phyloP scores from a whole-genome alignment of 2,888 invertebrate genomes.

The Callyntrura guangdongensis region DNA sequence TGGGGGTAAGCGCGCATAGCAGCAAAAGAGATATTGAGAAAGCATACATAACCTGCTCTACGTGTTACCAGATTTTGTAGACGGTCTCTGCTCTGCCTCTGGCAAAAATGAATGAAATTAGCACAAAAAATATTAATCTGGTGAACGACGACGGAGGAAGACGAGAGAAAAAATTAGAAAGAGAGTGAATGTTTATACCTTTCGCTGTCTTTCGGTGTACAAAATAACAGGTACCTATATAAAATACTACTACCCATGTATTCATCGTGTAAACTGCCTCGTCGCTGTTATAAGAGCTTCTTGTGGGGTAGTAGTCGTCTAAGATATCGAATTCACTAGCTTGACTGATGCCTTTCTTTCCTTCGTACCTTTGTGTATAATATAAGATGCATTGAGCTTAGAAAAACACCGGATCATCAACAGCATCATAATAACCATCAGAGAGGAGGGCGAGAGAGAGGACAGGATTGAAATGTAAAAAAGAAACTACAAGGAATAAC shows the following conservation, averaged over 20 bases:
- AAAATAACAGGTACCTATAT: too few species aligned
- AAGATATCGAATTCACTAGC: not conserved
- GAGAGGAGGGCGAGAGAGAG: not conserved
- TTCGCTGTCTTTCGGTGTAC: not conserved
- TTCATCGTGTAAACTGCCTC: not conserved
- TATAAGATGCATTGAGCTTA: not conserved
- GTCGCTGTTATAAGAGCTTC: not conserved
- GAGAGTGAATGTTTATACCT: not conserved
- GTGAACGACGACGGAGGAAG: not conserved
- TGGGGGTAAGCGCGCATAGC: not conserved
- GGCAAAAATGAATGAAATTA: slow-evolving; percentile 41
- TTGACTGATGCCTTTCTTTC: not conserved
- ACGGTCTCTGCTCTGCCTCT: not conserved
- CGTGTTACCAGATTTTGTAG: too few species aligned
- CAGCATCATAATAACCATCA: too few species aligned
- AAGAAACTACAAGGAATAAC: not conserved
- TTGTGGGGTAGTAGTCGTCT: not conserved
- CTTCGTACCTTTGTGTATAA: not conserved
- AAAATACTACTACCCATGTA: too few species aligned
- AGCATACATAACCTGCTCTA: not conserved
- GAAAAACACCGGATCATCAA: slow-evolving; percentile 5
- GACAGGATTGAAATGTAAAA: slow-evolving; percentile 21
- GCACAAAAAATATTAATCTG: slow-evolving; percentile 38
- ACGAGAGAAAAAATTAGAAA: not conserved
- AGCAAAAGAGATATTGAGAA: slow-evolving; percentile 6